Base-by-base conservation (phyloP, 2,888 invertebrate genomes). In the Polyploca ridens region DNA sequence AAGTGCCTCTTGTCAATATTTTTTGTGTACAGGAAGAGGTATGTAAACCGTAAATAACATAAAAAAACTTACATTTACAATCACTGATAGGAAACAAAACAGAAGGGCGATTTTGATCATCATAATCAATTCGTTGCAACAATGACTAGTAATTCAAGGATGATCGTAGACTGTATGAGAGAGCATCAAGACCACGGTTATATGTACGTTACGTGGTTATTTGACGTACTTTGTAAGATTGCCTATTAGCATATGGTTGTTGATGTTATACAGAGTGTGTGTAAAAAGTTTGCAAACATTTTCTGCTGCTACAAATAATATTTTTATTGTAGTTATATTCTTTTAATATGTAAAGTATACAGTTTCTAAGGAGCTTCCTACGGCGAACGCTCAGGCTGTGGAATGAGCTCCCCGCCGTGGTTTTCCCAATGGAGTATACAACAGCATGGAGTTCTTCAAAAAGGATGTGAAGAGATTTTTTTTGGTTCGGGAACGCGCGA, bases 1-100 rank as follows among this genome's bases (percentile, higher is more conserved):
- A 27, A 27, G 27, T 27, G 27, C 27, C 27, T 27, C 27, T 27
- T 27, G 27, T 27, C 1, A 27, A 27, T 27, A 27, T 27, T 27
- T 27, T 27, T 27, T 1, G 27, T 27, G 27, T 27, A 27, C 27
- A 27, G 27, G 2, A 27, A 27, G 27, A 27, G 27, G 27, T 27
- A 27, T 27, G 27, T n/a, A n/a, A n/a, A n/a, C n/a, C n/a, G 11
- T 13, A 44, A 44, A 44, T 44, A 44, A 44, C 0, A 11, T 4
- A 2, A 13, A 44, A 64, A 67, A 69, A 64, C 87, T 82, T 69
- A 87, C 87, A 63, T 82, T 64, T 62, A 74, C 69, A 68, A 78
- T 64, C 41, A 77, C 70, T 19, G 81, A 63, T 3, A 78, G 38
- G 5, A 69, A 75, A 76, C 80, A 85, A 8, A 79, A 68, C 41